These are phyloP conservation scores for Drosophila mauritiana DNA, from an alignment of 1,140 invertebrate genomes.

Conservation along the genomic window DNA sequence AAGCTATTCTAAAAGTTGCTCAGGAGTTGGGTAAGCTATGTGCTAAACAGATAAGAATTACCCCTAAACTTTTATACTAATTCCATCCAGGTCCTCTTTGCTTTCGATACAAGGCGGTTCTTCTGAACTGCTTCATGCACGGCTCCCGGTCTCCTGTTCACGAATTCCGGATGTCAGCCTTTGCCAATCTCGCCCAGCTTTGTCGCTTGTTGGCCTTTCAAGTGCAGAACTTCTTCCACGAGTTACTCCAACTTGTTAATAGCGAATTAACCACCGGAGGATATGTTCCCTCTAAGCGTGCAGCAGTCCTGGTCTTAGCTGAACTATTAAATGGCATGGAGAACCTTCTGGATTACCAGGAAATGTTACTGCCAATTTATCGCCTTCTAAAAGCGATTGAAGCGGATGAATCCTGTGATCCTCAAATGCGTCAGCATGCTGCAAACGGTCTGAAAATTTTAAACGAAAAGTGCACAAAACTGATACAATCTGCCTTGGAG, in stretches of 20 bases:
- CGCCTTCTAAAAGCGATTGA: constrained; percentile 87
- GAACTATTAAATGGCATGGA: constrained; percentile 89
- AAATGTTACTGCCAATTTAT: constrained; percentile 88
- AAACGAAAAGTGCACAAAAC: constrained; percentile 87
- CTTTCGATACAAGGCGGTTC: constrained; percentile 87
- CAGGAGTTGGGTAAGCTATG: constrained; percentile 87
- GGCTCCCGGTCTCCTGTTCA: constrained; percentile 88
- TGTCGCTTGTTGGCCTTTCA: constrained; percentile 90
- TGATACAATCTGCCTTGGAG: constrained; percentile 85
- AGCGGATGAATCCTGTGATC: constrained; percentile 87
- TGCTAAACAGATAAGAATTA: background rate
- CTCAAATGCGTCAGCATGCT: constrained; percentile 88
- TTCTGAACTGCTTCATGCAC: constrained; percentile 89
- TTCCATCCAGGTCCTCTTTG: constrained; percentile 88
- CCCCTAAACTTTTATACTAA: background rate
- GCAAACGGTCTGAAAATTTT: constrained; percentile 89
- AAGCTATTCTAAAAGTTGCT: constrained; percentile 89
- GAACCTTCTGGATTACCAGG: constrained; percentile 87
- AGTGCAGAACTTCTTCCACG: constrained; percentile 88
- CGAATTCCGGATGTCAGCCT: constrained; percentile 90
- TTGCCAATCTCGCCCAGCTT: constrained; percentile 92
- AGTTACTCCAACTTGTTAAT: constrained; percentile 89
- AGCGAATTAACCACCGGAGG: constrained; percentile 87
- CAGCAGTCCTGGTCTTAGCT: constrained; percentile 89
- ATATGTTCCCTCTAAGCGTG: constrained; percentile 88